phyloP scores from a whole-genome alignment of 2,888 invertebrate species.

The Sinhomidia bicolor region DNA sequence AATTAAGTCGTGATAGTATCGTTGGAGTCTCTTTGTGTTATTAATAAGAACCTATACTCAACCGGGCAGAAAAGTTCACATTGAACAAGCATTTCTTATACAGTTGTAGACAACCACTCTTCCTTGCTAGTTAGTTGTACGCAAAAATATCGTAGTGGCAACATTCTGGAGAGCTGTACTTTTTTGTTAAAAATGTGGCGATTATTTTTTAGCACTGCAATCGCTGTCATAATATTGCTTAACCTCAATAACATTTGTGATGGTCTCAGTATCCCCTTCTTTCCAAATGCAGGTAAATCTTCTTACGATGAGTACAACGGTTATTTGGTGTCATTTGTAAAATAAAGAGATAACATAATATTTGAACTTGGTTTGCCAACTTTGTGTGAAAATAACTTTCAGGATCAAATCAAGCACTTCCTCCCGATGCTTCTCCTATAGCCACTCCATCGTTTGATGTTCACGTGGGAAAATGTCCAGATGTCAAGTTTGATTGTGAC shows the following conservation, averaged over 20 bases:
- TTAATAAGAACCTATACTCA: no score
- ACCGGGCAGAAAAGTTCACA: no score
- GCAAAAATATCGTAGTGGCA: no score
- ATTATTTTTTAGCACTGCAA: background rate
- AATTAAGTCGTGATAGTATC: no score
- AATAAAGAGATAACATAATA: background rate
- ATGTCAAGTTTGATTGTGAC: conserved; percentile 25
- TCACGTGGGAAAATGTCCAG: conserved; percentile 32
- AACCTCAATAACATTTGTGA: background rate
- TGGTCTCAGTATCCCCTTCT: background rate
- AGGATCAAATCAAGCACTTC: conserved; percentile 26
- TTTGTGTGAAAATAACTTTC: background rate
- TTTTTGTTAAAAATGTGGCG: background rate
- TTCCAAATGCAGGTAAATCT: background rate
- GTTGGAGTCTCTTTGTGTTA: no score
- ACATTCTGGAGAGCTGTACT: no score
- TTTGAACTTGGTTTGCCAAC: background rate
- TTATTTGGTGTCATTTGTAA: no score
- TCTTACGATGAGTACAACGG: no score
- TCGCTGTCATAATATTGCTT: background rate
- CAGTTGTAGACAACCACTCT: no score
- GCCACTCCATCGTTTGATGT: conserved; percentile 47
- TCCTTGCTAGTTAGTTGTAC: no score
- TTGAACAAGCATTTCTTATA: no score
- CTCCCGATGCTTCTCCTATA: conserved; percentile 49